Percentiles rank a stretch among this genome's conserved stretches.
Evolutionary conservation across 2,888 invertebrate species (phyloP).

Genomic region (Melanargia galathea): DNA sequence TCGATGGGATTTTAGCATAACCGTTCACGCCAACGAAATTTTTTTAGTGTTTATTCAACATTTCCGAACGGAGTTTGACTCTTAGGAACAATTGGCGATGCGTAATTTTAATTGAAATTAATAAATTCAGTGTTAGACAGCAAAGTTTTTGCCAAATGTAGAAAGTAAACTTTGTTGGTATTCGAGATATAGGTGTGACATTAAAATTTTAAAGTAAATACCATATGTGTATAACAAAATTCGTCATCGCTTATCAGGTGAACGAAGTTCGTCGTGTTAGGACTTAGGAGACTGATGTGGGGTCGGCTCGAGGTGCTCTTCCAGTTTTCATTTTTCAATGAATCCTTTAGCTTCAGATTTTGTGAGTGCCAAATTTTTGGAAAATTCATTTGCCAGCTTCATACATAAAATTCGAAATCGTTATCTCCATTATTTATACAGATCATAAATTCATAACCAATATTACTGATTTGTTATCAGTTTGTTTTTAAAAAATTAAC

Average conservation of each 20-base stretch:
- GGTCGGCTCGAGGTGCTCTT: constrained; percentile 8
- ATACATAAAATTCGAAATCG: neutral
- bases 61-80: constrained; percentile 24
- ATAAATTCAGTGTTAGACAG: neutral
- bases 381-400: constrained; percentile 22
- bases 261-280: neutral
- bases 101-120: constrained; percentile 5
- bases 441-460: neutral
- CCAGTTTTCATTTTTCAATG: neutral
- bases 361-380: constrained; percentile 39
- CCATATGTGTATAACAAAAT: neutral
- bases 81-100: constrained; percentile 11
- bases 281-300: neutral
- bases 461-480: too few species aligned
- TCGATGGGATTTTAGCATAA: constrained; percentile 24
- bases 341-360: constrained; percentile 11
- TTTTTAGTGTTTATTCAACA: constrained; percentile 10
- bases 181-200: neutral
- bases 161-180: constrained; percentile 2
- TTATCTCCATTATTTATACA: neutral
- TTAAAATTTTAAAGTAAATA: neutral
- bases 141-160: constrained; percentile 9
- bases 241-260: neutral
- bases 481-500: neutral
- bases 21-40: constrained; percentile 31